Evolutionary conservation across 1,140 invertebrate genomes (phyloP).

Genomic region (Rhopalosiphum padi): DNA sequence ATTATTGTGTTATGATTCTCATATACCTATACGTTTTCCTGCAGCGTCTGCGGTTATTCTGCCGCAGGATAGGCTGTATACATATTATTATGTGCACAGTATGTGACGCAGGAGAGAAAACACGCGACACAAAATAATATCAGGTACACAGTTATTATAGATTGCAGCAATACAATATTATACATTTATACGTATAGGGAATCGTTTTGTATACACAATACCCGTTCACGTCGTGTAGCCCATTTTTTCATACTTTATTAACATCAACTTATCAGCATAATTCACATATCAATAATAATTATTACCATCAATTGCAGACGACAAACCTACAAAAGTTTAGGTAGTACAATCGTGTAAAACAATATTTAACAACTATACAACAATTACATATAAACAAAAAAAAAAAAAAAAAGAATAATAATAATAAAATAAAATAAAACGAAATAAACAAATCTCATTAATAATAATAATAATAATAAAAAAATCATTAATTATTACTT

Average conservation of each 20-base stretch:
- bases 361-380: conserved; percentile 33
- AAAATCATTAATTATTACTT: background rate
- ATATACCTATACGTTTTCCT: background rate
- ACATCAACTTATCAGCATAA: conserved; percentile 46
- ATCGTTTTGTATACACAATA: background rate
- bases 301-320: background rate
- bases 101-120: background rate
- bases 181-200: background rate
- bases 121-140: background rate
- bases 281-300: conserved; percentile 35
- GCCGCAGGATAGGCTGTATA: background rate
- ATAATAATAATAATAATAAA: background rate
- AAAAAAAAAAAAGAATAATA: background rate
- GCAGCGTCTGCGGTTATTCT: background rate
- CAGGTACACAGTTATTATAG: too few species aligned
- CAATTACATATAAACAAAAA: background rate
- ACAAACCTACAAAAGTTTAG: conserved; percentile 14
- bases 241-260: conserved; percentile 46
- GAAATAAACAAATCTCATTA: conserved; percentile 15
- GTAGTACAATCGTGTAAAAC: background rate
- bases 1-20: background rate
- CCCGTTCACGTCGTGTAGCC: conserved; percentile 14
- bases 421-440: background rate
- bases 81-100: background rate
- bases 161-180: background rate